These are phyloP conservation scores for Pollenia amentaria DNA, from an alignment of 2,888 invertebrate genomes.

Conservation along the genomic window DNA sequence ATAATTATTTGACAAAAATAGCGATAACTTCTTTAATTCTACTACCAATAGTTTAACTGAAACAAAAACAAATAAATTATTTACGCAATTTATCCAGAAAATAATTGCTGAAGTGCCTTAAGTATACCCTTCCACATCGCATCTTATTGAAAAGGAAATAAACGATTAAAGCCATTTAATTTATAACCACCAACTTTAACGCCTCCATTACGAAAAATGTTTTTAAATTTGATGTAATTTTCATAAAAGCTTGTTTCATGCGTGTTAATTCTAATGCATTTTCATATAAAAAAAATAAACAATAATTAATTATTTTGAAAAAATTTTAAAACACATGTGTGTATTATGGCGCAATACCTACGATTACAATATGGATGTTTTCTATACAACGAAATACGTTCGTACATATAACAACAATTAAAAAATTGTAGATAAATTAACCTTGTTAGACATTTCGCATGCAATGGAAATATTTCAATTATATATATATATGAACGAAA, in stretches of 20 bases:
- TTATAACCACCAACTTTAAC: not conserved
- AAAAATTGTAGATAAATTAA: conserved; percentile 74
- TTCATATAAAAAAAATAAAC: not conserved
- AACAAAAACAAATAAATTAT: too few relatives aligned
- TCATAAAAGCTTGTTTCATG: conserved; percentile 36
- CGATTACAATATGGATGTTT: conserved; percentile 49
- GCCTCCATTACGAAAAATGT: not conserved
- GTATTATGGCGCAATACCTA: conserved; percentile 17
- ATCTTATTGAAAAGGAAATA: not conserved
- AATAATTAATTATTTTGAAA: conserved; percentile 47
- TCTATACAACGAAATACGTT: conserved; percentile 47
- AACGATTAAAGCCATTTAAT: not conserved
- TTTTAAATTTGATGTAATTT: conserved; percentile 39
- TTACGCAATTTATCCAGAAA: too few relatives aligned
- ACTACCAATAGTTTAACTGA: too few relatives aligned
- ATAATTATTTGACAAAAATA: too few relatives aligned
- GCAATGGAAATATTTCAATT: conserved; percentile 73
- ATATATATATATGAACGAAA: conserved; percentile 64
- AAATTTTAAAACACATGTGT: not conserved
- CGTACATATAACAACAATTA: conserved; percentile 66
- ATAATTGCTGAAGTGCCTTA: too few relatives aligned
- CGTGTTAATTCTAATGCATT: conserved; percentile 46
- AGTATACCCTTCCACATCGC: too few relatives aligned
- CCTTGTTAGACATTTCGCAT: conserved; percentile 74
- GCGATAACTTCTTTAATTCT: too few relatives aligned